Evolutionary conservation across 1,140 invertebrate species (phyloP).

Genomic region (Trypoxylus dichotomus): DNA sequence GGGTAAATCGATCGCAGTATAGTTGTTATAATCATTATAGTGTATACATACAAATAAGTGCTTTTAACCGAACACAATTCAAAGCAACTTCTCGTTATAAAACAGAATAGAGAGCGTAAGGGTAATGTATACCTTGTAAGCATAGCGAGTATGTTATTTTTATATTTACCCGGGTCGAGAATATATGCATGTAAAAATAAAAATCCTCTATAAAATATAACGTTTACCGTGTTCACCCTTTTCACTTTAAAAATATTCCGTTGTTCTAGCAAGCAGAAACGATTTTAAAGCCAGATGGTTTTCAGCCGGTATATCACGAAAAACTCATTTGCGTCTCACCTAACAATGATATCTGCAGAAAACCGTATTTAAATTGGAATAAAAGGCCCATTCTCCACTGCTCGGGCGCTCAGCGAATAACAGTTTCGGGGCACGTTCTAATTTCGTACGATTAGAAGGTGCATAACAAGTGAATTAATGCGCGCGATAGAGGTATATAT

Average conservation of each 20-base stretch:
- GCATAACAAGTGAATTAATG: constrained; percentile 23
- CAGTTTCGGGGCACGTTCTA: constrained; percentile 7
- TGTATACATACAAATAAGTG: too few relatives aligned
- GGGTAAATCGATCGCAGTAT: too few relatives aligned
- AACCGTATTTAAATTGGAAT: constrained; percentile 24
- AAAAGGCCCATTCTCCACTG: constrained; percentile 15
- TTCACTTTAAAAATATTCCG: not conserved
- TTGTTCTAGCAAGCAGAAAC: not conserved
- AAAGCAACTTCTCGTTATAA: too few relatives aligned
- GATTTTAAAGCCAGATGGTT: constrained; percentile 10
- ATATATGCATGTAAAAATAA: too few relatives aligned
- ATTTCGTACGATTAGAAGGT: constrained; percentile 17
- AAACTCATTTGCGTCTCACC: constrained; percentile 15
- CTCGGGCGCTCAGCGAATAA: not conserved
- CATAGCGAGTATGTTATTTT: too few relatives aligned
- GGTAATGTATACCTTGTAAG: too few relatives aligned
- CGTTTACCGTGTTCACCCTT: not conserved
- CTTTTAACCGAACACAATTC: too few relatives aligned
- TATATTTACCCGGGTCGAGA: too few relatives aligned
- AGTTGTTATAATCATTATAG: too few relatives aligned
- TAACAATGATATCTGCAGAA: constrained; percentile 18
- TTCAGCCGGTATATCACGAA: constrained; percentile 8
- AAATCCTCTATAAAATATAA: too few relatives aligned
- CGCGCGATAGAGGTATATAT: constrained; percentile 1
- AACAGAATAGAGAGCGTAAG: too few relatives aligned